Conservation (phyloP, 2,797 vertebrate genomes). For the Ptychobarbus kaznakovi region DNA sequence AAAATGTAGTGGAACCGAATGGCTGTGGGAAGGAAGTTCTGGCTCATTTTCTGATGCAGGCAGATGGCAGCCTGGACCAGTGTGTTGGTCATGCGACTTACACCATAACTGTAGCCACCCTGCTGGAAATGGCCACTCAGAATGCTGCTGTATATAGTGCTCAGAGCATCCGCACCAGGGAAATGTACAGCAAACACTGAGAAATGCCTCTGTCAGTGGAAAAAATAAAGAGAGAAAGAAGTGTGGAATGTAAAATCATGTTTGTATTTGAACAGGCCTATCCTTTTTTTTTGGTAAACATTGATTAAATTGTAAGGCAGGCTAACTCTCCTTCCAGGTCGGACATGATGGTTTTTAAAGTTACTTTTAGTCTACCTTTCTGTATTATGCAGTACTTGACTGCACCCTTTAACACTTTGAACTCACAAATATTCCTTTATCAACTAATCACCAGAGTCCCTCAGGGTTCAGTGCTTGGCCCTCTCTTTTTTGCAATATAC, state of each 20-base stretch:
- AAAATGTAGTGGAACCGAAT: conserved; percentile 85
- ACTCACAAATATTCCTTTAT: not conserved
- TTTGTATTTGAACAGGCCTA: not conserved
- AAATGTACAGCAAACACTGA: conserved; percentile 82
- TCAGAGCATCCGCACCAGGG: conserved; percentile 76
- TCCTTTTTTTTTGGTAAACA: not conserved
- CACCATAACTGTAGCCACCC: conserved; percentile 80
- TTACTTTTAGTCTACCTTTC: not conserved
- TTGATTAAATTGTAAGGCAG: not conserved
- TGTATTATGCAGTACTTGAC: not conserved
- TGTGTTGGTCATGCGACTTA: conserved; percentile 77
- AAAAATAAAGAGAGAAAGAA: not conserved
- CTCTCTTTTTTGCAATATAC: not conserved
- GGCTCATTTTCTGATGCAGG: conserved; percentile 86
- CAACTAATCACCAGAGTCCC: not conserved
- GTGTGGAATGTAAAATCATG: not conserved
- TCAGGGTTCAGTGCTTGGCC: conserved; percentile 4
- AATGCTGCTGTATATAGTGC: conserved; percentile 80
- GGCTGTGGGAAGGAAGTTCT: conserved; percentile 83
- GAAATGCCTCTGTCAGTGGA: conserved; percentile 66
- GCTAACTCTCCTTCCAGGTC: conserved; percentile 83
- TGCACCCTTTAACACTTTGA: not conserved
- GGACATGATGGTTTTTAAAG: not conserved
- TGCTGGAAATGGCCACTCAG: conserved; percentile 82
- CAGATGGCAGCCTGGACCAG: conserved; percentile 77